phyloP scores from a whole-genome alignment of 2,888 invertebrate genomes.

The Athetis lepigone region DNA sequence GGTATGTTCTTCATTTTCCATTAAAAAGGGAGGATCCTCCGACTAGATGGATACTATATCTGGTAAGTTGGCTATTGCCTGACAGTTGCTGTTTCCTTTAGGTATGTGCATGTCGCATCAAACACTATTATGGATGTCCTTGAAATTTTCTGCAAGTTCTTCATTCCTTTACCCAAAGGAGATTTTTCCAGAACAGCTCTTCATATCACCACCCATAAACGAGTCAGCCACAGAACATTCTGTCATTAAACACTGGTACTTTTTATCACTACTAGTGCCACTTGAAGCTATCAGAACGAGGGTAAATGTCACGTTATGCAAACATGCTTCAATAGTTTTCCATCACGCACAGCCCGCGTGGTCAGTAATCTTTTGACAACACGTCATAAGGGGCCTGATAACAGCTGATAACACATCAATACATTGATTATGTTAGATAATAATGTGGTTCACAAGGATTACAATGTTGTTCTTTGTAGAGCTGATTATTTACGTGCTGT shows the following conservation, averaged over 20 bases:
- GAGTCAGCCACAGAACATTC: constrained; percentile 4
- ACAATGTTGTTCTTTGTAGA: constrained; percentile 20
- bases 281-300: constrained; percentile 39
- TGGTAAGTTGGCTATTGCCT: too few relatives aligned
- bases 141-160: too few relatives aligned
- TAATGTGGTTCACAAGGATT: constrained; percentile 26
- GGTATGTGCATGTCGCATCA: too few relatives aligned
- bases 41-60: too few relatives aligned
- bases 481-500: constrained; percentile 17
- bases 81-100: too few relatives aligned
- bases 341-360: constrained; percentile 44
- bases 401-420: constrained; percentile 32
- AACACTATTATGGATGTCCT: too few relatives aligned
- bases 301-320: constrained; percentile 49
- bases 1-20: too few relatives aligned
- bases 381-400: constrained; percentile 43
- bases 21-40: too few relatives aligned
- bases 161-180: too few relatives aligned
- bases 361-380: constrained; percentile 24
- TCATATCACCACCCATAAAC: neutral
- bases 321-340: constrained; percentile 47
- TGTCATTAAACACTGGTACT: constrained; percentile 43
- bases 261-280: constrained; percentile 56
- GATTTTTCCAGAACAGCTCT: too few relatives aligned
- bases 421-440: constrained; percentile 52